Base-by-base conservation (phyloP, 1,140 invertebrate genomes). In the Leptinotarsa lineolata region DNA sequence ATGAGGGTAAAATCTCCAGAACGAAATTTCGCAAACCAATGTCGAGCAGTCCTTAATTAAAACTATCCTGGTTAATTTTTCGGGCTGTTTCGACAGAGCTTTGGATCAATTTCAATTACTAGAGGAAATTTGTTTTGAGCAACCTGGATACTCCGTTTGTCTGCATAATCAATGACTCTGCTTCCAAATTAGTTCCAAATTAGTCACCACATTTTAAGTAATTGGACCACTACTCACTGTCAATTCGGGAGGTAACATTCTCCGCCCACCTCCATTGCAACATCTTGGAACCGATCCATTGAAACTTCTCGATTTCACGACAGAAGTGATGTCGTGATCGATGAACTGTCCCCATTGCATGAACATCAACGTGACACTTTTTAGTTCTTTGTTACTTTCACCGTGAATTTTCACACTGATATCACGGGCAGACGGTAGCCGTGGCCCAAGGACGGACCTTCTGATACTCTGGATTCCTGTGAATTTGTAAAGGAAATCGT, bases 261-360 rank as follows among this genome's bases (percentile, higher is more conserved):
- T 87, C 21, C 83, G 81, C 20, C 91, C 91, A 39, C 89, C 87
- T 67, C 89, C 88, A 4, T 89, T 87, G 80, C 94, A 95, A 80
- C 94, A 95, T 74, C 91, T 89, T 8, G 93, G 93, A 45, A 94
- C 89, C 0, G 92, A 92, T 5, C 92, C 91, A 78, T 95, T 95
- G 77, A 95, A 94, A 1, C 92, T 91, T 77, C 91, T 87, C 2
- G 89, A 88, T 77, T 89, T 88, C 0, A 88, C 88, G 12, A 90
- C 88, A 48, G 92, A 91, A 4, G 92, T 93, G 18, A 95, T 80
- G 81, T 95, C 93, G 80, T 95, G 93, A 83, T 94, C 93, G 30
- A 95, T 79, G 75, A 95, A 91, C 81, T 95, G 93, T 2, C 94
- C 94, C 93, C 93, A 95, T 81, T 95, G 94, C 89, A 94, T 94